A percentile compares a stretch with the other conserved stretches of the same genome.
These are phyloP conservation scores for Erebia aethiops DNA, from an alignment of 2,888 invertebrate genomes.

Conservation along the genomic window DNA sequence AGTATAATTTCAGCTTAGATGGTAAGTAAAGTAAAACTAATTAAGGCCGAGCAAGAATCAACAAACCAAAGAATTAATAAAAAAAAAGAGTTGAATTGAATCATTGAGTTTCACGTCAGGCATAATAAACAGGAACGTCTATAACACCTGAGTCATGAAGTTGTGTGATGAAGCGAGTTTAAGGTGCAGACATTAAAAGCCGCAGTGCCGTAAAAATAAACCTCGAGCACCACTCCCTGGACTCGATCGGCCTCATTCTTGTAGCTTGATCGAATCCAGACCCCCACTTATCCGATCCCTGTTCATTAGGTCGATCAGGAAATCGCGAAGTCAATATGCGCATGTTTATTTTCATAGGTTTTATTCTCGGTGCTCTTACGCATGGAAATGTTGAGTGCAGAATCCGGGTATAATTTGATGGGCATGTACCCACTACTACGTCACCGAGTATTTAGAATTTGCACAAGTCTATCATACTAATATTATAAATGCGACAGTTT, in stretches of 20 bases:
- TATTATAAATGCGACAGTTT: too few species aligned
- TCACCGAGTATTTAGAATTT: too few species aligned
- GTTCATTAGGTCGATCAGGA: constrained; percentile 74
- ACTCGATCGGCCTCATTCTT: constrained; percentile 56
- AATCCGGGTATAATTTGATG: not conserved
- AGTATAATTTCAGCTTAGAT: too few species aligned
- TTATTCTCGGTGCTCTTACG: constrained; percentile 43
- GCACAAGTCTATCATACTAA: too few species aligned
- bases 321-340: constrained; percentile 60
- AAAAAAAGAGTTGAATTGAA: too few species aligned
- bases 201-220: constrained; percentile 72
- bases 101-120: too few species aligned
- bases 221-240: constrained; percentile 45
- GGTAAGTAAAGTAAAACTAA: not conserved
- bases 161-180: constrained; percentile 5
- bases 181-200: constrained; percentile 47
- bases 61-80: not conserved
- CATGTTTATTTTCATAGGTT: constrained; percentile 64
- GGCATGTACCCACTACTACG: not conserved
- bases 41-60: not conserved
- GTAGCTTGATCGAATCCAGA: constrained; percentile 70
- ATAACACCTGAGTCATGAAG: too few species aligned
- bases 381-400: constrained; percentile 17
- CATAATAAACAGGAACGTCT: too few species aligned
- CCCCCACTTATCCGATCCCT: constrained; percentile 54